Conservation (phyloP, 2,888 invertebrate species). For the Cheilosia vulpina region DNA sequence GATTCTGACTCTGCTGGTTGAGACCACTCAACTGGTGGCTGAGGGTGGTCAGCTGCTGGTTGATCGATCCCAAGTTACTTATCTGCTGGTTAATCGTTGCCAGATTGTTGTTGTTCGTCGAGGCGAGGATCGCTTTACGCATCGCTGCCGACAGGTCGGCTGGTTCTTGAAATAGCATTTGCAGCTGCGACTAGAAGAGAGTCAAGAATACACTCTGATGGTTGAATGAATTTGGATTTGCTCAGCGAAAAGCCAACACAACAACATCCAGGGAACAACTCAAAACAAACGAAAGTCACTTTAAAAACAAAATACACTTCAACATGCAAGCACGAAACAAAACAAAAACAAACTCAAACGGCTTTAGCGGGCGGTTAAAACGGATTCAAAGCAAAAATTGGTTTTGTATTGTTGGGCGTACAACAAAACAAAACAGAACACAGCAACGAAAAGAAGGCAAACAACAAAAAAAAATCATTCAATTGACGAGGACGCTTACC, state of each 20-base stretch:
- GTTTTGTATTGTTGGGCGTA: conserved; percentile 25
- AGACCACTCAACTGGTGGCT: conserved; percentile 83
- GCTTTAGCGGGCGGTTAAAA: conserved; percentile 31
- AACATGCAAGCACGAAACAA: conserved; percentile 65
- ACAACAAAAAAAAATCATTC: conserved; percentile 25
- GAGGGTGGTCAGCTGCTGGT: conserved; percentile 82
- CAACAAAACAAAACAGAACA: conserved; percentile 24
- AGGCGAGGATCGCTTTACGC: conserved; percentile 78
- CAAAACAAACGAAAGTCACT: conserved; percentile 4
- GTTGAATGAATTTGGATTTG: conserved; percentile 19
- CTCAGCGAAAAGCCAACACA: conserved; percentile 52
- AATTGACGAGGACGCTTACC: conserved; percentile 83
- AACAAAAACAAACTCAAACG: conserved; percentile 33
- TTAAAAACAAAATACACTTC: conserved; percentile 34
- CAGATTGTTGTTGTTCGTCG: conserved; percentile 82
- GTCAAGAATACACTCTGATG: conserved; percentile 46
- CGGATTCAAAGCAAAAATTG: conserved; percentile 40
- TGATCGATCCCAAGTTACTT: conserved; percentile 82
- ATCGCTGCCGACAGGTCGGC: conserved; percentile 75
- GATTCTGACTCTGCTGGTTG: conserved; percentile 83
- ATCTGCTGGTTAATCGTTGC: conserved; percentile 83
- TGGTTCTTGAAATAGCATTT: conserved; percentile 81
- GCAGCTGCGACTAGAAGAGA: conserved; percentile 80
- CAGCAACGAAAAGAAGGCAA: conserved; percentile 13
- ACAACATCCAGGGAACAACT: conserved; percentile 52